These are phyloP conservation scores for Congeria kusceri DNA, from an alignment of 2,888 invertebrate species.

Conservation along the genomic window DNA sequence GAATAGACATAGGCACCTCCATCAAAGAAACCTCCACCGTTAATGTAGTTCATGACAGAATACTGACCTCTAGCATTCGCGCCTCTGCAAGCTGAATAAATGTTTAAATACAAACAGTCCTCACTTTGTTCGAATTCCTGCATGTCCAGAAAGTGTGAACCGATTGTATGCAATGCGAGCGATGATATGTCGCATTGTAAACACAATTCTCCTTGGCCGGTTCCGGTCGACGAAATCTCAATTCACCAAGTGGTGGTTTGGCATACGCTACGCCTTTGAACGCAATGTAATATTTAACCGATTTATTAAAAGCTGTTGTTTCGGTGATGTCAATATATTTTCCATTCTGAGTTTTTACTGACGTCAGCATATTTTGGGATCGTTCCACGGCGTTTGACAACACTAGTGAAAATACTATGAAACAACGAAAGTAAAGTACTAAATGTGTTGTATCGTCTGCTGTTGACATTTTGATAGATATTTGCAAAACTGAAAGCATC, in stretches of 20 bases:
- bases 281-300: too few species aligned
- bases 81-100: conserved; percentile 6
- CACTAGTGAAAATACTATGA: too few species aligned
- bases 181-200: conserved; percentile 11
- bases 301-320: not conserved
- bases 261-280: conserved; percentile 31
- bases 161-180: conserved; percentile 25
- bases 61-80: not conserved
- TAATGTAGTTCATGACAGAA: conserved; percentile 33
- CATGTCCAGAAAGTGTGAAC: not conserved
- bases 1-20: conserved; percentile 24
- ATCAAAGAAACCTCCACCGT: conserved; percentile 26
- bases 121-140: conserved; percentile 8
- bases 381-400: too few species aligned
- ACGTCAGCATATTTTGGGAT: too few species aligned
- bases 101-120: conserved; percentile 32
- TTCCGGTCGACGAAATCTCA: conserved; percentile 18
- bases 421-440: too few species aligned
- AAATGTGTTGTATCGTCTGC: too few species aligned
- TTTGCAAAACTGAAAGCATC: too few species aligned
- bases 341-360: conserved; percentile 5
- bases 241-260: conserved; percentile 12
- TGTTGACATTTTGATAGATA: too few species aligned
- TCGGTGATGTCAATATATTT: conserved; percentile 18
- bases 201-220: not conserved